Evolutionary conservation across 2,113 vertebrate species (phyloP).

Genomic region (Butastur rufipennis): DNA sequence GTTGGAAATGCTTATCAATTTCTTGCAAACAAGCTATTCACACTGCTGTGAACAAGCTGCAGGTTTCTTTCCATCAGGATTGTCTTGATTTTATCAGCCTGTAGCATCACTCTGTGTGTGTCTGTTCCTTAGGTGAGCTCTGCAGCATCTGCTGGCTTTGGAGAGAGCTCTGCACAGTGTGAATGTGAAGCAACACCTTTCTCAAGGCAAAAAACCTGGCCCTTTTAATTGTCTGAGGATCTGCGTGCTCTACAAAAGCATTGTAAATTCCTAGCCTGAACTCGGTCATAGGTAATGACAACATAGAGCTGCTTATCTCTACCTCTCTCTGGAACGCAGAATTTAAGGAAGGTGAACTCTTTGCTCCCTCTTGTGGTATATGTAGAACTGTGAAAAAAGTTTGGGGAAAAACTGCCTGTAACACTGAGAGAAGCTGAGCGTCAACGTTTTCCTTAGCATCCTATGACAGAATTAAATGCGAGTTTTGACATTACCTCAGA

Average conservation of each 20-base stretch:
- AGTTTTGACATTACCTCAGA: not conserved
- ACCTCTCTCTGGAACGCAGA: not conserved
- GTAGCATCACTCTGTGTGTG: not conserved
- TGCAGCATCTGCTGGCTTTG: not conserved
- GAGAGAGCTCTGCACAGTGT: not conserved
- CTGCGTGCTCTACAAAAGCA: not conserved
- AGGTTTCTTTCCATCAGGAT: not conserved
- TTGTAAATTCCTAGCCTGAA: not conserved
- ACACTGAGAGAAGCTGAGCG: not conserved
- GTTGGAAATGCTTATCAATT: not conserved
- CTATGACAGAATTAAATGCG: not conserved
- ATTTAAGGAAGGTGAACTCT: constrained; percentile 5
- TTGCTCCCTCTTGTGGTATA: constrained; percentile 68
- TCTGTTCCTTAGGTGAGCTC: not conserved
- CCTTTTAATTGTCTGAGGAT: not conserved
- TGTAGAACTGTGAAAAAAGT: not conserved
- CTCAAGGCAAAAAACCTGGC: not conserved
- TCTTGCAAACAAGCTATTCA: not conserved
- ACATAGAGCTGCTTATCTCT: rapidly evolving
- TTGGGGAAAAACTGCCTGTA: rapidly evolving
- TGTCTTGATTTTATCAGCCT: not conserved
- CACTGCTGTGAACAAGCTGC: not conserved
- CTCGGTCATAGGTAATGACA: not conserved
- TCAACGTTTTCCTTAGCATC: not conserved
- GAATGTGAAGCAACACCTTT: not conserved